phyloP scores from a whole-genome alignment of 1,140 invertebrate genomes.

The Caenorhabditis remanei region DNA sequence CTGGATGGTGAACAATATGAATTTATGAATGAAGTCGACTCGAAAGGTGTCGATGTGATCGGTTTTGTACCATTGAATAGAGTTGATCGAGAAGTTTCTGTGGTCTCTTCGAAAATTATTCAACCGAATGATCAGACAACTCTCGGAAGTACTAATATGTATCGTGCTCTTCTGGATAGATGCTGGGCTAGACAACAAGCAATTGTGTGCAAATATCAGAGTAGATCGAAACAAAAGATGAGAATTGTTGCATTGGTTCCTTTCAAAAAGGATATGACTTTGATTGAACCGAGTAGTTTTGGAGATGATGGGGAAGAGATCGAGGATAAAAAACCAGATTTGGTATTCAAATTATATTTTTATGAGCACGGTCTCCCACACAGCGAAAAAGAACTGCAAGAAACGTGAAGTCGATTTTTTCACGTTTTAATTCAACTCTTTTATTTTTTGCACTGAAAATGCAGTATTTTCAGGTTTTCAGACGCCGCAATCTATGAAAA shows the following conservation, averaged over 20 bases:
- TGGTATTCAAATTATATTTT: not conserved
- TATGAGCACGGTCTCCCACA: no score
- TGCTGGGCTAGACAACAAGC: constrained; percentile 34
- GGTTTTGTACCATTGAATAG: constrained; percentile 6
- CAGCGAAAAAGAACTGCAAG: no score
- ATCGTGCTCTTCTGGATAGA: constrained; percentile 3
- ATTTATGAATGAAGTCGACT: constrained; percentile 35
- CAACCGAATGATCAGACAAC: constrained; percentile 43
- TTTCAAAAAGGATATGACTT: constrained; percentile 48
- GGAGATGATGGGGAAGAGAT: constrained; percentile 27
- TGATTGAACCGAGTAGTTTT: not conserved
- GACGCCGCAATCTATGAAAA: no score
- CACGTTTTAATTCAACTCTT: no score
- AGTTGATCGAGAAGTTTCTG: constrained; percentile 22
- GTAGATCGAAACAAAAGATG: constrained; percentile 39
- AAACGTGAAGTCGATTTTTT: no score
- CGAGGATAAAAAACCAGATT: constrained; percentile 28
- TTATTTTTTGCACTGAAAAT: no score
- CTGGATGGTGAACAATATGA: constrained; percentile 25
- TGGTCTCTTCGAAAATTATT: constrained; percentile 30
- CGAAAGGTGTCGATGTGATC: constrained; percentile 21
- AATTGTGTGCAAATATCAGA: constrained; percentile 32
- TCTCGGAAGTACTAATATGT: constrained; percentile 6
- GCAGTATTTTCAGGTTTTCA: no score
- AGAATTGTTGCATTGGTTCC: constrained; percentile 26